Percentiles rank a stretch among this genome's conserved stretches.
Conservation (phyloP, 2,888 invertebrate genomes). For the Pelosia muscerda region DNA sequence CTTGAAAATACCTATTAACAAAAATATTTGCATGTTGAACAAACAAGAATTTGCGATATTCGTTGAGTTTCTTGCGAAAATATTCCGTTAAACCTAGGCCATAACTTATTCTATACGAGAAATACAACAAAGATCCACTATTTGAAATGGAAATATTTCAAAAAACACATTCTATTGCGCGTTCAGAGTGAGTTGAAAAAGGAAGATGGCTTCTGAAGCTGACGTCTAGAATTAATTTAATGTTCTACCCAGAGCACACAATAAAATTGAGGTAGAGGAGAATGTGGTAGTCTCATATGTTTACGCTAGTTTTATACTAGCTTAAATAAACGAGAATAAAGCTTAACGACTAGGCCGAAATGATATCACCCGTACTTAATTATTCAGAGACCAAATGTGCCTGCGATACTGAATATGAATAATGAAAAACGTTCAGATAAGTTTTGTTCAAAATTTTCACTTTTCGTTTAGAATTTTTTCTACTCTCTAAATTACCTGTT, state of each 20-base stretch:
- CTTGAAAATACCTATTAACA: conserved; percentile 26
- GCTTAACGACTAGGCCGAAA: conserved; percentile 33
- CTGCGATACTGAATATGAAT: conserved; percentile 16
- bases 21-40: conserved; percentile 40
- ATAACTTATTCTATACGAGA: conserved; percentile 60
- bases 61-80: conserved; percentile 64
- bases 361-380: conserved; percentile 23
- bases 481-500: no score
- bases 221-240: conserved; percentile 53
- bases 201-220: conserved; percentile 39
- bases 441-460: conserved; percentile 8
- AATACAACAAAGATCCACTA: conserved; percentile 63
- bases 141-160: conserved; percentile 57
- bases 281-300: conserved; percentile 32
- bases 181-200: conserved; percentile 53
- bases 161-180: conserved; percentile 59
- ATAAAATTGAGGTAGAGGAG: conserved; percentile 36
- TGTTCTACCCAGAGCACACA: background rate
- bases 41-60: conserved; percentile 48
- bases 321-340: conserved; percentile 19
- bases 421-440: conserved; percentile 10
- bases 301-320: conserved; percentile 24
- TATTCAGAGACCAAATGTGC: conserved; percentile 23
- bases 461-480: background rate
- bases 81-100: conserved; percentile 65